Percentiles rank a stretch among this genome's conserved stretches.
Conservation (phyloP, 2,113 vertebrate species). For the Lagopus leucura region DNA sequence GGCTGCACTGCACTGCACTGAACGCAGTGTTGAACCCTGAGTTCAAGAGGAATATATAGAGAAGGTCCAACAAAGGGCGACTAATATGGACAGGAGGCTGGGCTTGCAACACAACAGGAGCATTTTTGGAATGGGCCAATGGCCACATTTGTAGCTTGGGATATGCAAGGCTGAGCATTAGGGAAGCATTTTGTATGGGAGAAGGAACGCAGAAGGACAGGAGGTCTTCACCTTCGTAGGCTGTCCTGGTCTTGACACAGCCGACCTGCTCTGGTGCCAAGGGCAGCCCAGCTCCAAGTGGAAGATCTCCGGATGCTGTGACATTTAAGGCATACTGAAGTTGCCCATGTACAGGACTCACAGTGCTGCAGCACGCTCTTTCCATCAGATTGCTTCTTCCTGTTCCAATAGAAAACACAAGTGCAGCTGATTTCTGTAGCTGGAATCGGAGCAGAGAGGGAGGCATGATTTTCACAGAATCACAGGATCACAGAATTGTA, state of each 20-base stretch:
- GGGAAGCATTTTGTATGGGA: neutral
- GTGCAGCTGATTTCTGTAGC: neutral
- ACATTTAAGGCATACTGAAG: neutral
- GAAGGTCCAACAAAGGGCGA: too few relatives aligned
- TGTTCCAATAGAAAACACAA: neutral
- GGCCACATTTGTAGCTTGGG: neutral
- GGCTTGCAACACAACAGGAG: too few relatives aligned
- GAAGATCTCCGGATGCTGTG: neutral
- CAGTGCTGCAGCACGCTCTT: fast-evolving
- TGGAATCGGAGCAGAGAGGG: neutral
- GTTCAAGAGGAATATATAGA: too few relatives aligned
- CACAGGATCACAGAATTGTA: too few relatives aligned
- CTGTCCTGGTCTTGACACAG: neutral
- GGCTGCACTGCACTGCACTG: too few relatives aligned
- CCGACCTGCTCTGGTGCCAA: neutral
- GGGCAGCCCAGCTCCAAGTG: neutral
- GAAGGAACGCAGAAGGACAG: neutral
- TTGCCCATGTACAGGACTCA: too few relatives aligned
- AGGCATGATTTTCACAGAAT: neutral
- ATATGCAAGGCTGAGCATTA: neutral
- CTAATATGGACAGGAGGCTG: too few relatives aligned
- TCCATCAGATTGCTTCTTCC: neutral
- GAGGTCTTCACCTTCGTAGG: neutral
- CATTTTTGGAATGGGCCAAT: too few relatives aligned
- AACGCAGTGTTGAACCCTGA: too few relatives aligned